Evolutionary conservation across 2,888 invertebrate genomes (phyloP).

Genomic region (Priocnemis perturbator): DNA sequence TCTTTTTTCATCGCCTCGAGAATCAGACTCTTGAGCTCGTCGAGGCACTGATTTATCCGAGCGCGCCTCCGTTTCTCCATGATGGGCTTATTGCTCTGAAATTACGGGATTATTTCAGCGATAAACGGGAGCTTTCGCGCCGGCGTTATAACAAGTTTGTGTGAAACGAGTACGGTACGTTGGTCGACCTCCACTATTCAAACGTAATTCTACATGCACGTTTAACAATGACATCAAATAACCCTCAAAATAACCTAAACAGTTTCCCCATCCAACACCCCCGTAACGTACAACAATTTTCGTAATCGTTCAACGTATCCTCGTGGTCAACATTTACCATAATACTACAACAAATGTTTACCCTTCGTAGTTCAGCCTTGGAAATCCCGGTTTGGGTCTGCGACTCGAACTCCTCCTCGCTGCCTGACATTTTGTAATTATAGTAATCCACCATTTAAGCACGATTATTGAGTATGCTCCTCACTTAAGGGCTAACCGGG

Average conservation of each 20-base stretch:
- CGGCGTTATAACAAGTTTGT: too few relatives aligned
- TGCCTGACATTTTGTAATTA: slow-evolving; percentile 73
- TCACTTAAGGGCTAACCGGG: too few relatives aligned
- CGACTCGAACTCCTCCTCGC: slow-evolving; percentile 76
- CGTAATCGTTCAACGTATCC: slow-evolving; percentile 8
- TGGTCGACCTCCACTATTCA: too few relatives aligned
- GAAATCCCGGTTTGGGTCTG: slow-evolving; percentile 78
- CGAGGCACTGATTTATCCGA: slow-evolving; percentile 91
- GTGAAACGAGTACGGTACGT: too few relatives aligned
- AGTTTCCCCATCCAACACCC: too few relatives aligned
- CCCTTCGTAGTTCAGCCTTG: slow-evolving; percentile 84
- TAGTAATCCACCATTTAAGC: slow-evolving; percentile 72
- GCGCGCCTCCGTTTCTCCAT: slow-evolving; percentile 95
- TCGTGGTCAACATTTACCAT: slow-evolving; percentile 23
- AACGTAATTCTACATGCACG: too few relatives aligned
- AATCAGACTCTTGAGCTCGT: slow-evolving; percentile 90
- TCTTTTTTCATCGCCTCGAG: slow-evolving; percentile 92
- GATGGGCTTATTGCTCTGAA: slow-evolving; percentile 93
- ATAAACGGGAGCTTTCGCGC: too few relatives aligned
- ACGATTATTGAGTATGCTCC: slow-evolving; percentile 6
- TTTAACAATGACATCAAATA: too few relatives aligned
- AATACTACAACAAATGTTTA: slow-evolving; percentile 63
- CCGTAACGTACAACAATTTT: too few relatives aligned
- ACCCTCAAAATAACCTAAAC: too few relatives aligned
- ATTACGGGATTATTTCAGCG: slow-evolving; percentile 54